A percentile compares a stretch with the other conserved stretches of the same genome.
Evolutionary conservation across 2,888 invertebrate species (phyloP).

Genomic region (Prenolepis imparis): DNA sequence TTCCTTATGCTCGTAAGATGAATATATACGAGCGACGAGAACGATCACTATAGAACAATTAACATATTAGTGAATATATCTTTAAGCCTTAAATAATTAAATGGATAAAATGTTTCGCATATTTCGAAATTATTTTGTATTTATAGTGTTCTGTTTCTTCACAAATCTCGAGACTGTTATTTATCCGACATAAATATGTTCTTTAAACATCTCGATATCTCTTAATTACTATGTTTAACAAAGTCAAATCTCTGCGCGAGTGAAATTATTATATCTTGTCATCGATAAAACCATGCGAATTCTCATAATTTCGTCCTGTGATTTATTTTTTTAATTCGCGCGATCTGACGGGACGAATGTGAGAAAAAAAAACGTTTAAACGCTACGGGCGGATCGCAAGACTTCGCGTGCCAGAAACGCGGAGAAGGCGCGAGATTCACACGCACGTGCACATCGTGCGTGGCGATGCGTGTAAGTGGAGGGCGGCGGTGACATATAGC

Average conservation of each 20-base stretch:
- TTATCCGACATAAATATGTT: not conserved
- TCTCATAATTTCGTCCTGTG: not conserved
- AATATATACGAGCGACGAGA: not conserved
- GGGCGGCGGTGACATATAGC: slow-evolving; percentile 78
- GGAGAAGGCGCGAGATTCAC: slow-evolving; percentile 62
- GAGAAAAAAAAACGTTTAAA: slow-evolving; percentile 19
- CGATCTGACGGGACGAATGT: not conserved
- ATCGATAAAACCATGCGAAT: not conserved
- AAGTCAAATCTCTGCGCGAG: no score
- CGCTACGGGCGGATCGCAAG: not conserved
- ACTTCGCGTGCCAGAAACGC: slow-evolving; percentile 7
- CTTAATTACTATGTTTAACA: no score
- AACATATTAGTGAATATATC: not conserved
- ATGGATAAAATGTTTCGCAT: not conserved
- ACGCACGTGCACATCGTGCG: slow-evolving; percentile 69
- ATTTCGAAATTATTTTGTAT: not conserved
- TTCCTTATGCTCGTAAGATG: slow-evolving; percentile 29
- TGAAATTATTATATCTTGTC: not conserved
- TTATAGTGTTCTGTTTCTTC: not conserved
- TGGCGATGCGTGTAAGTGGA: slow-evolving; percentile 69
- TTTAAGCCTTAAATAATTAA: not conserved
- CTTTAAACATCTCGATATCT: not conserved
- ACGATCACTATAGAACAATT: not conserved
- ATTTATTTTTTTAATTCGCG: slow-evolving; percentile 6
- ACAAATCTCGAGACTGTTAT: not conserved